These are phyloP conservation scores for Hemiscyllium ocellatum DNA, from an alignment of 2,113 vertebrate species.

Conservation along the genomic window DNA sequence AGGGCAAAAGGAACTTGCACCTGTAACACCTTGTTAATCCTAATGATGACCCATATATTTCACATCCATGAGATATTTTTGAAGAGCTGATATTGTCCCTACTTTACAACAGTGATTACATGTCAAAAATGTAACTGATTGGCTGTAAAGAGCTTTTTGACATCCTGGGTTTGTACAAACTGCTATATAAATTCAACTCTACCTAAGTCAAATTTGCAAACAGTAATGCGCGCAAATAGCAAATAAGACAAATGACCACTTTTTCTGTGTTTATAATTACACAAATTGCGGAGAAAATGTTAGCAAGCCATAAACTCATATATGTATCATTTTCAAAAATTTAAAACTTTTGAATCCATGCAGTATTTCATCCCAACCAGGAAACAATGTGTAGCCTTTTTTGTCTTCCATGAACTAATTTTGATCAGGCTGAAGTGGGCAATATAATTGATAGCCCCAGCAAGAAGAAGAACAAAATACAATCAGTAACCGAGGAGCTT, in stretches of 20 bases:
- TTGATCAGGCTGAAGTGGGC: neutral
- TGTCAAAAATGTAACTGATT: neutral
- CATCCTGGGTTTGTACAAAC: neutral
- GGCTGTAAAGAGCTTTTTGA: neutral
- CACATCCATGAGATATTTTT: neutral
- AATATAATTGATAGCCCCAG: neutral
- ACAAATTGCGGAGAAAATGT: neutral
- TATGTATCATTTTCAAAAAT: neutral
- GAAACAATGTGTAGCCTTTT: neutral
- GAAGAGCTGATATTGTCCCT: neutral
- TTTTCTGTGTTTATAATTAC: neutral
- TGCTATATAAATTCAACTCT: neutral
- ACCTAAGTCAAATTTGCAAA: neutral
- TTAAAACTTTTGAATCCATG: neutral
- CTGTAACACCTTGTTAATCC: neutral
- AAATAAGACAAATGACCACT: neutral
- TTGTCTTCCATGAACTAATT: neutral
- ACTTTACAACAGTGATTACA: neutral
- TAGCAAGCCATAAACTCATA: neutral
- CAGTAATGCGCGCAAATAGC: neutral
- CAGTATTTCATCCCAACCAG: neutral
- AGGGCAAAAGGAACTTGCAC: neutral
- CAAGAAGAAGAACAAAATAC: neutral
- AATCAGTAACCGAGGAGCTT: neutral
- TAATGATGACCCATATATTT: neutral